These are phyloP conservation scores for Rhinolophus ferrumequinum DNA, from an alignment of 2,113 vertebrate species.

Conservation along the genomic window DNA sequence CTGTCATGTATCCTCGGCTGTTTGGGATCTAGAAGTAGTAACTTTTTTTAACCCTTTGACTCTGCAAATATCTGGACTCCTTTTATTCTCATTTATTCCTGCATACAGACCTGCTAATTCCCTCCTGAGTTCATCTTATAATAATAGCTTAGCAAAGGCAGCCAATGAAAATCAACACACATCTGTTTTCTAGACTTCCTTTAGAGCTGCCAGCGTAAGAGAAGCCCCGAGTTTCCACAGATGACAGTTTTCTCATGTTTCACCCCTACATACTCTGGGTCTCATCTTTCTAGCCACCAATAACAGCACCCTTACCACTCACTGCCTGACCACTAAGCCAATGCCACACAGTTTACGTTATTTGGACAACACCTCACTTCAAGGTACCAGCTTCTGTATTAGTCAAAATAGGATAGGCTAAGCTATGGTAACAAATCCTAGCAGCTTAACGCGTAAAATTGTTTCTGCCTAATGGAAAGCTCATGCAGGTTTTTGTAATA, in stretches of 20 bases:
- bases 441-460: background rate
- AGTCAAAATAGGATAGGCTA: background rate
- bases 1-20: background rate
- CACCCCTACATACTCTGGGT: background rate
- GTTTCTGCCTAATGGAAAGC: background rate
- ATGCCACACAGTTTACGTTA: background rate
- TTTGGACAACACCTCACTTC: background rate
- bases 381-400: background rate
- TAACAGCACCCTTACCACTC: background rate
- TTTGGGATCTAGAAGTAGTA: background rate
- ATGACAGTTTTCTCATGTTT: background rate
- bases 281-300: background rate
- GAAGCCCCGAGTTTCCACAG: background rate
- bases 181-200: background rate
- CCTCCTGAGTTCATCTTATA: slow-evolving; percentile 36
- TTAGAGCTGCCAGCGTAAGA: background rate
- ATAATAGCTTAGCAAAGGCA: slow-evolving; percentile 19
- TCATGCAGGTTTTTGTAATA: background rate
- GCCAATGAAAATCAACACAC: background rate
- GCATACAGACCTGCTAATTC: background rate
- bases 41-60: slow-evolving; percentile 35
- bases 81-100: slow-evolving; percentile 30
- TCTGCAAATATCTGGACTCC: background rate
- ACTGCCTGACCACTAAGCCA: background rate
- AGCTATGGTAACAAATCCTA: background rate